Evolutionary conservation across 2,888 invertebrate species (phyloP).

Genomic region (Ferdinandea cuprea): DNA sequence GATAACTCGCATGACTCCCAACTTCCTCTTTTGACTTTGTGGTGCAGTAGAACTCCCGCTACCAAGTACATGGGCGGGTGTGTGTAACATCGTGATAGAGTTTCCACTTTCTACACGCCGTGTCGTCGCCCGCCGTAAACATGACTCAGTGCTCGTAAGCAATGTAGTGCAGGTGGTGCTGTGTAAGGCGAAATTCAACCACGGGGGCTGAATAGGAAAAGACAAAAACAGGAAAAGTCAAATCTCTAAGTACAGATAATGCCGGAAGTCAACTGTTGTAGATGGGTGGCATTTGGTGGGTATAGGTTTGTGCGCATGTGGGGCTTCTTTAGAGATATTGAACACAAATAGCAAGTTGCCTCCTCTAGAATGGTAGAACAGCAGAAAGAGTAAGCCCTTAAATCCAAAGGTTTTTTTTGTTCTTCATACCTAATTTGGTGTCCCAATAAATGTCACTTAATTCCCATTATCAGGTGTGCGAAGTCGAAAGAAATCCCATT

Average conservation of each 20-base stretch:
- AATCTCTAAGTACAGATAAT: constrained; percentile 72
- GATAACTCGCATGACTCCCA: constrained; percentile 71
- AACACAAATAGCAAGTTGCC: constrained; percentile 3
- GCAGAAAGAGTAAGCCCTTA: constrained; percentile 55
- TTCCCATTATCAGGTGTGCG: constrained; percentile 74
- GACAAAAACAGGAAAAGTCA: constrained; percentile 49
- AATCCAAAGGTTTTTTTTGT: constrained; percentile 41
- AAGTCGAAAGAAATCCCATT: constrained; percentile 67
- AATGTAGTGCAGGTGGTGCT: constrained; percentile 47
- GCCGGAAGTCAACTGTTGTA: constrained; percentile 75
- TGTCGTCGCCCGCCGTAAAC: too few species aligned
- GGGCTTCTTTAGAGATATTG: constrained; percentile 33
- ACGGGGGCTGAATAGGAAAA: constrained; percentile 35
- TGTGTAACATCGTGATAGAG: constrained; percentile 11
- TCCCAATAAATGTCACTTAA: constrained; percentile 75
- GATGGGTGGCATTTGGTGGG: constrained; percentile 20
- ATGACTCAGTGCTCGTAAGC: constrained; percentile 36
- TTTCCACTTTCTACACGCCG: constrained; percentile 6
- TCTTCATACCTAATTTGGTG: constrained; percentile 57
- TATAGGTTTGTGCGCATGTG: background rate
- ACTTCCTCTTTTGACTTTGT: constrained; percentile 64
- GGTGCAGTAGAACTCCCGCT: constrained; percentile 24
- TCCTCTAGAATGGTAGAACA: constrained; percentile 11
- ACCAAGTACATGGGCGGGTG: constrained; percentile 22
- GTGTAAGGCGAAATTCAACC: constrained; percentile 47